A percentile compares a stretch with the other conserved stretches of the same genome.
These are phyloP conservation scores for Pelmatolapia mariae DNA, from an alignment of 2,113 vertebrate genomes.

Conservation along the genomic window DNA sequence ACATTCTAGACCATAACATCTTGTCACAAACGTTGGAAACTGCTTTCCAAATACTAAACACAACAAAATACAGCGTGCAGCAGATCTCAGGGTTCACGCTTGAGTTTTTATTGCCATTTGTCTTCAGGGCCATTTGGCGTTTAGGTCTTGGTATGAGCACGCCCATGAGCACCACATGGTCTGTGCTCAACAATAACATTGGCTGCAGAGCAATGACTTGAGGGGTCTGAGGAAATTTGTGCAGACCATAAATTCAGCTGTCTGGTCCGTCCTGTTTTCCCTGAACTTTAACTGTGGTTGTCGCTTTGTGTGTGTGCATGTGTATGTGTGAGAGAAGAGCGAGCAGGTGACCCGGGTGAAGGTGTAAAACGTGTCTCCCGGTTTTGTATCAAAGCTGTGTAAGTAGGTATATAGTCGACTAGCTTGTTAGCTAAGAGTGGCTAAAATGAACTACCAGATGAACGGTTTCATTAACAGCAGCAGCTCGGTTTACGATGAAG, in stretches of 20 bases:
- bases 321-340: not conserved
- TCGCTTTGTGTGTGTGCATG: accelerated
- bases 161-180: constrained; percentile 34
- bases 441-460: constrained; percentile 80
- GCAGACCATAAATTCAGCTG: not conserved
- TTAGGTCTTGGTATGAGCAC: not conserved
- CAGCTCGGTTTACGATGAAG: constrained; percentile 77
- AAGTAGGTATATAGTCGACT: not conserved
- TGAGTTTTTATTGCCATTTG: not conserved
- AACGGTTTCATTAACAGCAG: constrained; percentile 82
- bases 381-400: not conserved
- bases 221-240: not conserved
- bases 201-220: not conserved
- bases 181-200: constrained; percentile 12
- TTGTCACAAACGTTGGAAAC: not conserved
- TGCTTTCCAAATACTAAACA: not conserved
- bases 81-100: not conserved
- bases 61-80: not conserved
- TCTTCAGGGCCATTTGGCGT: not conserved
- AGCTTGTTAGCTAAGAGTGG: constrained; percentile 9
- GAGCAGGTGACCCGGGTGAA: not conserved
- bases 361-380: not conserved
- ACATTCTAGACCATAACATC: not conserved
- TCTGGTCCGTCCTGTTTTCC: accelerated
- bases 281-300: too few relatives aligned